Evolutionary conservation across 1,140 invertebrate genomes (phyloP).

Genomic region (Anoplophora glabripennis): DNA sequence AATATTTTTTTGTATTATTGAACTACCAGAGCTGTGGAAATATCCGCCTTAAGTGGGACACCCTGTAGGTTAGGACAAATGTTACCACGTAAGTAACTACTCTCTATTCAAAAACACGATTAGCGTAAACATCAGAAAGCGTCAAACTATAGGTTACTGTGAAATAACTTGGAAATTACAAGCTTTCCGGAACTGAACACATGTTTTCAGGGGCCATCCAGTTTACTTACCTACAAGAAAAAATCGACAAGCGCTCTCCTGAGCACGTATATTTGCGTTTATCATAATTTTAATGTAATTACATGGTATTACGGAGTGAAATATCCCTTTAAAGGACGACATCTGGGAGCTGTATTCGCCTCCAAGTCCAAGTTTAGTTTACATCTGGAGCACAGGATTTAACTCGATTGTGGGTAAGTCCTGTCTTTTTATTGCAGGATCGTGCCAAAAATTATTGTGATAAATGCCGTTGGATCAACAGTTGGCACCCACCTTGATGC

Average conservation of each 20-base stretch:
- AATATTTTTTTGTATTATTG: no score
- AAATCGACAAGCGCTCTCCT: not conserved
- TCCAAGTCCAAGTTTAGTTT: not conserved
- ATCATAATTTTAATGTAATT: not conserved
- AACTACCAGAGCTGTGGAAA: no score
- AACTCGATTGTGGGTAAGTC: slow-evolving; percentile 2
- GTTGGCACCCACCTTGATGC: not conserved
- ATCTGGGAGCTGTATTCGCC: slow-evolving; percentile 3
- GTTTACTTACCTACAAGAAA: not conserved
- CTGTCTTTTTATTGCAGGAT: slow-evolving; percentile 7
- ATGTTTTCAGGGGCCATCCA: not conserved
- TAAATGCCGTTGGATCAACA: not conserved
- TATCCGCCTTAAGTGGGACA: no score
- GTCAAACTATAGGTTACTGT: no score
- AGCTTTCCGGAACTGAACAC: slow-evolving; percentile 1
- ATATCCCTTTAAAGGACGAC: not conserved
- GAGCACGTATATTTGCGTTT: not conserved
- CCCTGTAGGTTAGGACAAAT: no score
- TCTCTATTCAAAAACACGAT: no score
- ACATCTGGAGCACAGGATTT: slow-evolving; percentile 7
- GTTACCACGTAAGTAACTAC: no score
- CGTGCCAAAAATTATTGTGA: slow-evolving; percentile 7
- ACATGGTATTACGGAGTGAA: not conserved
- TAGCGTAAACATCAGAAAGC: no score
- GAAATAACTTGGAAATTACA: slow-evolving; percentile 3